Percentiles rank a stretch among this genome's conserved stretches.
These are phyloP conservation scores for Cephus rjabovi DNA, from an alignment of 2,888 invertebrate genomes.

Conservation along the genomic window DNA sequence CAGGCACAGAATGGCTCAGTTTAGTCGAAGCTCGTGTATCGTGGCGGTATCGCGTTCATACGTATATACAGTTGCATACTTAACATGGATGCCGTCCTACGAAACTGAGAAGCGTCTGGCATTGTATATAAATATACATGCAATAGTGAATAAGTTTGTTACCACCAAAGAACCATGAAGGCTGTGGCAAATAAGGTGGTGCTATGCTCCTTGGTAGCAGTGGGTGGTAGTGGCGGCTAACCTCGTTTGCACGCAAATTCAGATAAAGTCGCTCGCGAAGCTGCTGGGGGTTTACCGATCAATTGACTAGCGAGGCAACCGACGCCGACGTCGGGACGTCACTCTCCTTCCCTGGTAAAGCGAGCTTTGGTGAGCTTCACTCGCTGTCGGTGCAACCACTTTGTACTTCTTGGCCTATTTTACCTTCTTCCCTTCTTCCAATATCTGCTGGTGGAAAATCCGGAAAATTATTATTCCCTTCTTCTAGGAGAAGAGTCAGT, in stretches of 20 bases:
- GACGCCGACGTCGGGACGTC: background rate
- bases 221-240: slow-evolving; percentile 30
- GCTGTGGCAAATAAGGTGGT: background rate
- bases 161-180: background rate
- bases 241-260: slow-evolving; percentile 49
- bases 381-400: slow-evolving; percentile 22
- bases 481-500: background rate
- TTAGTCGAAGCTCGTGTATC: background rate
- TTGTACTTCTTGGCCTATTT: slow-evolving; percentile 32
- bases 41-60: background rate
- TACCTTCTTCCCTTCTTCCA: background rate
- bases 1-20: background rate
- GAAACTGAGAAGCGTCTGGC: background rate
- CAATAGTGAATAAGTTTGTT: too few relatives aligned
- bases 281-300: slow-evolving; percentile 30
- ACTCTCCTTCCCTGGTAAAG: background rate
- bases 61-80: background rate
- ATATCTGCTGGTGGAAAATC: background rate
- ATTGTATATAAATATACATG: background rate
- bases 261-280: slow-evolving; percentile 34
- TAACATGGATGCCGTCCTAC: background rate
- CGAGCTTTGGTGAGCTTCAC: background rate
- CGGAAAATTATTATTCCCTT: background rate
- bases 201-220: slow-evolving; percentile 5
- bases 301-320: slow-evolving; percentile 26